Percentiles rank a stretch among this genome's conserved stretches.
Conservation (phyloP, 1,140 invertebrate genomes). For the Micrasema minimum region DNA sequence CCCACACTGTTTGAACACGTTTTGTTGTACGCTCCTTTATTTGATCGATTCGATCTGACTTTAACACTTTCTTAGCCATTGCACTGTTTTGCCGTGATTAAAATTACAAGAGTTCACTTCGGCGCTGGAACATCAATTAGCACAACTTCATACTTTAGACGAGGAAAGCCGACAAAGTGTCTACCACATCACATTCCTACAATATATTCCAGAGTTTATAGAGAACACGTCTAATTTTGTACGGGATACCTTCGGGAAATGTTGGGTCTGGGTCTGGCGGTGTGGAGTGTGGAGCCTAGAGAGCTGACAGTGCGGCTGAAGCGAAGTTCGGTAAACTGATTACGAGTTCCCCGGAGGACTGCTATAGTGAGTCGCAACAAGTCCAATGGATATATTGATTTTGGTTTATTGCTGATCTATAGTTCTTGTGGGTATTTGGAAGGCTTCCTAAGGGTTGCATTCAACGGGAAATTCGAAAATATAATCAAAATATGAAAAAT, state of each 20-base stretch:
- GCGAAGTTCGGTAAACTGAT: conserved; percentile 36
- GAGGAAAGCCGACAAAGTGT: no score
- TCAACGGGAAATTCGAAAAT: no score
- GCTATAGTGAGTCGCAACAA: conserved; percentile 28
- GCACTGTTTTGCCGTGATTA: no score
- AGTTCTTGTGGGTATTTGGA: conserved; percentile 31
- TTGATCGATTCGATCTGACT: conserved; percentile 41
- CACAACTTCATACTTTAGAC: no score
- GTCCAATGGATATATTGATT: conserved; percentile 44
- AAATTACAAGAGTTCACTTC: no score
- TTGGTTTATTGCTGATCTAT: conserved; percentile 43
- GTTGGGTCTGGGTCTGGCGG: no score
- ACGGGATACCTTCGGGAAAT: conserved; percentile 4
- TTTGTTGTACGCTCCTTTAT: conserved; percentile 42
- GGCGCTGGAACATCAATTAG: no score
- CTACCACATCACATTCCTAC: no score
- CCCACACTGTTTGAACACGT: conserved; percentile 47
- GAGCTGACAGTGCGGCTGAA: neutral
- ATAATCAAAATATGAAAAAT: no score
- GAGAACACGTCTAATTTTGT: conserved; percentile 9
- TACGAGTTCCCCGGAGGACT: conserved; percentile 26
- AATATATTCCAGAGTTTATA: no score
- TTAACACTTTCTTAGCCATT: conserved; percentile 45
- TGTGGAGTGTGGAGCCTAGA: neutral
- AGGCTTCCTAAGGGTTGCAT: conserved; percentile 38